Base-by-base conservation (phyloP, 2,888 invertebrate species). In the Drosophila neotestacea region DNA sequence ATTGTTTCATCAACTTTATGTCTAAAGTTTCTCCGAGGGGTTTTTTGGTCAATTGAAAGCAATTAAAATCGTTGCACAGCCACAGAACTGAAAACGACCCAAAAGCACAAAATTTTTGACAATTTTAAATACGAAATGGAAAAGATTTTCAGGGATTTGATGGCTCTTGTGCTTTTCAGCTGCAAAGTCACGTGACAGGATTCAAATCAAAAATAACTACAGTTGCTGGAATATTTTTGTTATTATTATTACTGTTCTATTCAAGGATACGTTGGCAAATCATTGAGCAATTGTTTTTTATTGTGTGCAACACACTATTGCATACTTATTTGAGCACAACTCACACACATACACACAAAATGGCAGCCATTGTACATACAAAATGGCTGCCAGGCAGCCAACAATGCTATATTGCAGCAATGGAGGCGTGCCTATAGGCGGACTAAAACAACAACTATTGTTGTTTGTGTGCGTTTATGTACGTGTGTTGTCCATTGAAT, bases 1-100 rank as follows among this genome's bases (percentile, higher is more conserved):
- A 77, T 73, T 75, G 75, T 77, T 58, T 38, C 66, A 67, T 81
- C 52, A 71, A 55, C 66, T 85, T 82, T 73, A 77, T 83, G 73
- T 62, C 54, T 22, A 61, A 88, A 85, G 70, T 88, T 87, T 70
- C 28, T 38, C 9, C 13, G 38, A 30, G 27, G 48, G 28, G 28
- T 52, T 52, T 65, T 77, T 71, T 67, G 87, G 85, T 85, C 83
- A 84, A 84, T 85, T 84, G 71, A 73, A 85, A 82, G 85, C 82
- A 85, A 88, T 83, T 83, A 82, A 85, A 77, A 70, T 42, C 51
- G 62, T 36, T 32, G 28, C 10, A 6, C 34, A 41, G 50, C 10
- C 11, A 22, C 5, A 16, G 10, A 22, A 9, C 13, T 41, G 27
- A 28, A 28, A 39, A 52, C 28, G 27, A 30, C 16, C 36, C 27